These are phyloP conservation scores for Upupa epops DNA, from an alignment of 2,113 vertebrate species.

Conservation along the genomic window DNA sequence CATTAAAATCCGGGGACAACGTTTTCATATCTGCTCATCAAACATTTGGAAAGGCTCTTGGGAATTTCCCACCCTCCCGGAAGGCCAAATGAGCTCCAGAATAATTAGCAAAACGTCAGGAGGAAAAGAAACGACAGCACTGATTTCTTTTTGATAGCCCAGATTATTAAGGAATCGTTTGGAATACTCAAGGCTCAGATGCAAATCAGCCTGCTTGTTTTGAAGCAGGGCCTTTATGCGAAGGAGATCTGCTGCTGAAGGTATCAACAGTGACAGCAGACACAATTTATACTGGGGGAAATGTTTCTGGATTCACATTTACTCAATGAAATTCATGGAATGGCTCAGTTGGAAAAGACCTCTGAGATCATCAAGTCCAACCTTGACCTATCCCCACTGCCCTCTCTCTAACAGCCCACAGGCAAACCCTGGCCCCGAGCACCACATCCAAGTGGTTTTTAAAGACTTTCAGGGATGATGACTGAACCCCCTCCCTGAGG, in stretches of 20 bases:
- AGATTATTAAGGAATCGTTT: neutral
- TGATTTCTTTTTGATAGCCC: neutral
- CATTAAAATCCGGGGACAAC: neutral
- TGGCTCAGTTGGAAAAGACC: too few relatives aligned
- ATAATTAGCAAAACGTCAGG: neutral
- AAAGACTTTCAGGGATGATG: too few relatives aligned
- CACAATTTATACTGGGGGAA: neutral
- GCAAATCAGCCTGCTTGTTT: neutral
- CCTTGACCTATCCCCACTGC: too few relatives aligned
- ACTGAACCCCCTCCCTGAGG: too few relatives aligned
- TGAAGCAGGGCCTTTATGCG: neutral
- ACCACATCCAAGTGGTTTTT: too few relatives aligned
- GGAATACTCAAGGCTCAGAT: neutral
- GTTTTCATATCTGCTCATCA: neutral
- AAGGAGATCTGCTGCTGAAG: neutral
- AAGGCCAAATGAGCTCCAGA: neutral
- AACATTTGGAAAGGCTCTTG: neutral
- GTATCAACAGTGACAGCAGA: neutral
- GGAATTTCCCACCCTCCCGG: neutral
- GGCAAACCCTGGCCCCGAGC: too few relatives aligned
- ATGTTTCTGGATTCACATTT: neutral
- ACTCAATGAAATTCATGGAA: neutral
- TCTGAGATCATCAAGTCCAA: too few relatives aligned
- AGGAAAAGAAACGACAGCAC: neutral
- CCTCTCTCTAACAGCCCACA: too few relatives aligned